Evolutionary conservation across 1,140 invertebrate species (phyloP).

Genomic region (Drosophila orena): DNA sequence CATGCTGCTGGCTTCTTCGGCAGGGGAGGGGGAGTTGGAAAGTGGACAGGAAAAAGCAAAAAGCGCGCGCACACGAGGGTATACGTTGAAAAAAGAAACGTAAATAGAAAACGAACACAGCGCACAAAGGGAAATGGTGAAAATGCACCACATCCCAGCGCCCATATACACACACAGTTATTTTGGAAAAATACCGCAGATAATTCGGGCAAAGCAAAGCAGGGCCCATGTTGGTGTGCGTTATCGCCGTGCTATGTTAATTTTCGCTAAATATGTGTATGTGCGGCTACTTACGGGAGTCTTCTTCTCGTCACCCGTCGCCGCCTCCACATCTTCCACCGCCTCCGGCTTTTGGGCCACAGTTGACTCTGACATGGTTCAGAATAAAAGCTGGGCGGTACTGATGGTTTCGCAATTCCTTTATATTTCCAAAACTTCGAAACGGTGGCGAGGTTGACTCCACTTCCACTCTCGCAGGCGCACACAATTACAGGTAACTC

Average conservation of each 20-base stretch:
- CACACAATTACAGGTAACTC: conserved; percentile 68
- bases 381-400: conserved; percentile 3
- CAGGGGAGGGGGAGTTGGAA: conserved; percentile 37
- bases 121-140: conserved; percentile 27
- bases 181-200: conserved; percentile 78
- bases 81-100: conserved; percentile 52
- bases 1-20: background rate
- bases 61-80: conserved; percentile 81
- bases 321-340: conserved; percentile 47
- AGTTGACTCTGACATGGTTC: conserved; percentile 64
- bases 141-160: conserved; percentile 33
- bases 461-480: conserved; percentile 42
- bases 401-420: conserved; percentile 48
- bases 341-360: conserved; percentile 62
- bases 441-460: conserved; percentile 47
- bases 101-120: conserved; percentile 51
- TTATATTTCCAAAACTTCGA: conserved; percentile 53
- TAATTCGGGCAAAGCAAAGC: conserved; percentile 51
- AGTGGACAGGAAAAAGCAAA: conserved; percentile 63
- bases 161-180: conserved; percentile 21
- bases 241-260: conserved; percentile 70
- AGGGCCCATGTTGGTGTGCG: conserved; percentile 27
- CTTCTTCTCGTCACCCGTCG: conserved; percentile 60
- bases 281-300: conserved; percentile 66
- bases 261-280: conserved; percentile 56